Percentiles rank a stretch among this genome's conserved stretches.
These are phyloP conservation scores for Notothenia coriiceps DNA, from an alignment of 2,113 vertebrate genomes.

Conservation along the genomic window DNA sequence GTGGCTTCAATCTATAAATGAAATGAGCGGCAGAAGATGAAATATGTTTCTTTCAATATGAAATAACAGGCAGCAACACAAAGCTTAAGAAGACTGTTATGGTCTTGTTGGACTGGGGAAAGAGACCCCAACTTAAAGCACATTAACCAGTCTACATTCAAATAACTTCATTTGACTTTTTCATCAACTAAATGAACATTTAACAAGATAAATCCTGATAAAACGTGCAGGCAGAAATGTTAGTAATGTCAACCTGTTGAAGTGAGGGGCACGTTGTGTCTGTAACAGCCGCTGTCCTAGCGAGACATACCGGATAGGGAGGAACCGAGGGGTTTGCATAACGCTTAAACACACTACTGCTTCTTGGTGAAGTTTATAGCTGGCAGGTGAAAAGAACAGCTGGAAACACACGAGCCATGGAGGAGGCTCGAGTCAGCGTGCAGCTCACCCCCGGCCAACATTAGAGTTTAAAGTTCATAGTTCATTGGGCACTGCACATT, in stretches of 20 bases:
- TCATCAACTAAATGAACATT: neutral
- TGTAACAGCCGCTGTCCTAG: neutral
- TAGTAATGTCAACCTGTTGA: neutral
- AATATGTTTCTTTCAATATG: neutral
- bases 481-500: neutral
- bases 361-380: neutral
- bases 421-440: constrained; percentile 1
- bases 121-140: neutral
- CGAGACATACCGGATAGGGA: neutral
- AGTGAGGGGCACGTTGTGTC: neutral
- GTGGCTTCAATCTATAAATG: neutral
- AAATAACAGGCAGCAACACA: neutral
- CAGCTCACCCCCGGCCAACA: constrained; percentile 5
- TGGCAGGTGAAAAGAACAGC: constrained; percentile 20
- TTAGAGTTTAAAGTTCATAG: neutral
- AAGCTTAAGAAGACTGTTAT: no score
- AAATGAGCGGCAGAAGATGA: constrained; percentile 3
- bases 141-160: neutral
- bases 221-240: neutral
- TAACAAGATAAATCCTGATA: neutral
- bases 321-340: neutral
- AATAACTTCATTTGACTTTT: no score
- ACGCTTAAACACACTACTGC: neutral
- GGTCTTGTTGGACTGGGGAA: neutral
- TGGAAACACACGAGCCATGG: neutral